Conservation (phyloP, 1,140 invertebrate genomes). For the Globodera rostochiensis region DNA sequence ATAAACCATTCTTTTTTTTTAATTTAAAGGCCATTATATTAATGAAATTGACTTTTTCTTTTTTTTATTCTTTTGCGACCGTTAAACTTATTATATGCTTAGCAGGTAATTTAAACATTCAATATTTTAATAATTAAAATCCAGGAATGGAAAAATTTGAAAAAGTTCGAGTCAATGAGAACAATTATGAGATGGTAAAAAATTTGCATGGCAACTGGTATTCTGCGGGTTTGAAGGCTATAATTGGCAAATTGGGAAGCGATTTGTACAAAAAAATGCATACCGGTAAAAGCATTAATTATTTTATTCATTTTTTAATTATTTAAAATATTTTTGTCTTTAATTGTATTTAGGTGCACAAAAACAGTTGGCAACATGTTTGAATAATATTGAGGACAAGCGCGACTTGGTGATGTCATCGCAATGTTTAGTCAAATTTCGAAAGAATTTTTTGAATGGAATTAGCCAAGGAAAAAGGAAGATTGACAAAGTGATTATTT, state of each 20-base stretch:
- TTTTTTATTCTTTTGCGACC: too few relatives aligned
- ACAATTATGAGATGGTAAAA: constrained; percentile 23
- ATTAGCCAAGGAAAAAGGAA: not conserved
- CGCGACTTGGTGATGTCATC: constrained; percentile 40
- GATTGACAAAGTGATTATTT: not conserved
- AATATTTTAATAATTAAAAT: too few relatives aligned
- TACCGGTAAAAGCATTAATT: not conserved
- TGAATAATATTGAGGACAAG: constrained; percentile 49
- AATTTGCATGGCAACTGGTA: constrained; percentile 39
- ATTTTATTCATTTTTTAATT: constrained; percentile 1
- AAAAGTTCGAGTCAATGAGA: constrained; percentile 34
- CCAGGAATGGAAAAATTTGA: constrained; percentile 28
- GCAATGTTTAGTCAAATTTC: constrained; percentile 40
- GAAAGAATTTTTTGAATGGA: constrained; percentile 30
- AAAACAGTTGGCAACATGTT: constrained; percentile 28
- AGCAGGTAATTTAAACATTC: too few relatives aligned
- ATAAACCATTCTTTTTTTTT: too few relatives aligned
- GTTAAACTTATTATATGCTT: too few relatives aligned
- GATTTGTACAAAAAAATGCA: constrained; percentile 1
- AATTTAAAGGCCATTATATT: too few relatives aligned
- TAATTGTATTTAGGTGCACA: constrained; percentile 34
- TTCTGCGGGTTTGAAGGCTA: constrained; percentile 17
- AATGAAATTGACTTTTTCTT: too few relatives aligned
- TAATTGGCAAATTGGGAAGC: constrained; percentile 22
- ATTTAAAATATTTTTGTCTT: not conserved